Conservation (phyloP, 2,113 vertebrate species). For the Felis chaus region DNA sequence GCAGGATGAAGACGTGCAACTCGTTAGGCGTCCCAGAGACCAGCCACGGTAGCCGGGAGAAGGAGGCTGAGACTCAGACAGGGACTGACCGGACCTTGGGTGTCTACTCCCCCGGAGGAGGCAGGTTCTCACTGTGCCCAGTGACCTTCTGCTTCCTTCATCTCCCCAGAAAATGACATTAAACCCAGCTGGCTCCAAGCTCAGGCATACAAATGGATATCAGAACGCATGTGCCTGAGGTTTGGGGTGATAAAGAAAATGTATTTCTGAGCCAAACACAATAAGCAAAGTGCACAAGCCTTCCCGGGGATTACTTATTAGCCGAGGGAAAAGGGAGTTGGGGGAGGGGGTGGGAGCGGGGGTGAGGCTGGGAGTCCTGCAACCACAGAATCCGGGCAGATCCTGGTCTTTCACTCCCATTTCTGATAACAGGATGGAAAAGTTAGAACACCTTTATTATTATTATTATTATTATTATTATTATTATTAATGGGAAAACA, state of each 20-base stretch:
- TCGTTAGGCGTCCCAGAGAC: background rate
- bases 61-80: background rate
- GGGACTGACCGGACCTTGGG: background rate
- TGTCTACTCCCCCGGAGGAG: background rate
- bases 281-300: slow-evolving; percentile 78
- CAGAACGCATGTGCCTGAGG: slow-evolving; percentile 77
- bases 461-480: too few relatives aligned
- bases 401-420: background rate
- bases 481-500: slow-evolving; percentile 35
- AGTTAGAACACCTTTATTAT: background rate
- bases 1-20: background rate
- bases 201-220: slow-evolving; percentile 81
- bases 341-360: background rate
- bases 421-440: slow-evolving; percentile 54
- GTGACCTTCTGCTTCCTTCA: slow-evolving; percentile 63
- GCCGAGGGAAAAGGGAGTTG: slow-evolving; percentile 75
- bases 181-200: slow-evolving; percentile 78
- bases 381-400: background rate
- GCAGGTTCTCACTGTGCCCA: background rate
- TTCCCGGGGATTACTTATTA: slow-evolving; percentile 83
- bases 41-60: background rate
- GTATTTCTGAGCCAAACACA: slow-evolving; percentile 79
- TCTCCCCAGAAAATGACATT: slow-evolving; percentile 82
- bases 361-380: background rate
- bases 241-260: slow-evolving; percentile 56